These are phyloP conservation scores for Stomorhina lunata DNA, from an alignment of 2,888 invertebrate species.

Conservation along the genomic window DNA sequence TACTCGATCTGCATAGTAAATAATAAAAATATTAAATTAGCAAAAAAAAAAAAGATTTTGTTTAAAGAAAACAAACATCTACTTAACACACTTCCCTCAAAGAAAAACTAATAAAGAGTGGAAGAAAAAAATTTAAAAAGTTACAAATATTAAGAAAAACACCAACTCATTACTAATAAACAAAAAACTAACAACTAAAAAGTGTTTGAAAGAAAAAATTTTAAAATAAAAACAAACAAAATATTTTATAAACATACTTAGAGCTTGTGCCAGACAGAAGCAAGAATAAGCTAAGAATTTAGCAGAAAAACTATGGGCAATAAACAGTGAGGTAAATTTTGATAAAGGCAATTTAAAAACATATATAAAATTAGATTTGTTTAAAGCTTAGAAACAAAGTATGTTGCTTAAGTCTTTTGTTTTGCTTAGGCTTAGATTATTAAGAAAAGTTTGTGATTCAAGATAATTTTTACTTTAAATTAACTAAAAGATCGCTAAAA, in stretches of 20 bases:
- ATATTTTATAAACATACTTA: constrained; percentile 23
- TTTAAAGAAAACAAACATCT: constrained; percentile 1
- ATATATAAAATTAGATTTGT: no score
- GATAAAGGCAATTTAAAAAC: background rate
- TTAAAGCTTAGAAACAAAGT: background rate
- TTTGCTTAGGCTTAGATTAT: no score
- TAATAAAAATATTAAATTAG: constrained; percentile 39
- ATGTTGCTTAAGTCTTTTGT: no score
- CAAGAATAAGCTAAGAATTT: background rate
- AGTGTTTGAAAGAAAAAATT: constrained; percentile 1
- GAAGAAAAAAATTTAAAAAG: background rate
- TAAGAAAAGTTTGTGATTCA: no score
- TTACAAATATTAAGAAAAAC: constrained; percentile 23
- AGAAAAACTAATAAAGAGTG: constrained; percentile 19
- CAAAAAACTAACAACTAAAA: constrained; percentile 37
- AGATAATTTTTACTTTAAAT: no score
- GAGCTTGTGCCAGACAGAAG: constrained; percentile 54
- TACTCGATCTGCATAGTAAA: constrained; percentile 61
- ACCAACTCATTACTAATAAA: constrained; percentile 19
- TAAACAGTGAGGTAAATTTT: background rate
- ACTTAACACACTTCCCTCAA: constrained; percentile 37
- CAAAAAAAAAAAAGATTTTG: constrained; percentile 23
- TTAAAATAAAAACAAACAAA: background rate
- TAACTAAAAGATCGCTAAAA: no score
- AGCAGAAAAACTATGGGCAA: background rate